Conservation (phyloP, 2,888 invertebrate genomes). For the Rotaria socialis region DNA sequence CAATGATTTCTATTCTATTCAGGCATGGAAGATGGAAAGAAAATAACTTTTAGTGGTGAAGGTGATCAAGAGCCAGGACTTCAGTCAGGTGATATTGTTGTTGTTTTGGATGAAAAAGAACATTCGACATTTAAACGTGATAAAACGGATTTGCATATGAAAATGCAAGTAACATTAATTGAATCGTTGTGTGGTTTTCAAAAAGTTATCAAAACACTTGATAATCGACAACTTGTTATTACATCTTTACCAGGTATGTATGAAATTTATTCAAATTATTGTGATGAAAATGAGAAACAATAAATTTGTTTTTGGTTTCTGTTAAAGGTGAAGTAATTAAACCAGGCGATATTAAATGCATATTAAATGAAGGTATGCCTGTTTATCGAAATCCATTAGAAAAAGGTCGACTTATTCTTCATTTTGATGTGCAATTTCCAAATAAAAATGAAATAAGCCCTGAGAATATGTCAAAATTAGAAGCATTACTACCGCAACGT, state of each 20-base stretch:
- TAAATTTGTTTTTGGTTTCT: not conserved
- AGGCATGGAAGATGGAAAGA: conserved; percentile 77
- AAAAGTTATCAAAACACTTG: conserved; percentile 78
- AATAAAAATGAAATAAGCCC: conserved; percentile 60
- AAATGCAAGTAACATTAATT: conserved; percentile 72
- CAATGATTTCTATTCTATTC: too few species aligned
- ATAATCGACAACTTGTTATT: conserved; percentile 76
- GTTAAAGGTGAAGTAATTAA: conserved; percentile 33
- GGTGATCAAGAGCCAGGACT: conserved; percentile 81
- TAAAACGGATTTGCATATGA: conserved; percentile 68
- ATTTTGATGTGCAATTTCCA: conserved; percentile 81
- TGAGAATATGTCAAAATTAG: conserved; percentile 49
- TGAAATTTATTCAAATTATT: conserved; percentile 58
- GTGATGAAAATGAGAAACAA: not conserved
- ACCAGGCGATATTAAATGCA: conserved; percentile 65
- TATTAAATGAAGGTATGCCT: conserved; percentile 85
- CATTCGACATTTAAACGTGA: conserved; percentile 76
- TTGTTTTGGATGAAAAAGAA: conserved; percentile 74
- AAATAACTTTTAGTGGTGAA: conserved; percentile 78
- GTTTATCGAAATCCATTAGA: conserved; percentile 76
- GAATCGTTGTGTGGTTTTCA: conserved; percentile 86
- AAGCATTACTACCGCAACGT: conserved; percentile 56
- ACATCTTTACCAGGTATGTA: conserved; percentile 75
- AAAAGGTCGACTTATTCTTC: conserved; percentile 78
- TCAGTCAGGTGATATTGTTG: conserved; percentile 81